phyloP scores from a whole-genome alignment of 2,888 invertebrate species.

The Escarpia spicata region DNA sequence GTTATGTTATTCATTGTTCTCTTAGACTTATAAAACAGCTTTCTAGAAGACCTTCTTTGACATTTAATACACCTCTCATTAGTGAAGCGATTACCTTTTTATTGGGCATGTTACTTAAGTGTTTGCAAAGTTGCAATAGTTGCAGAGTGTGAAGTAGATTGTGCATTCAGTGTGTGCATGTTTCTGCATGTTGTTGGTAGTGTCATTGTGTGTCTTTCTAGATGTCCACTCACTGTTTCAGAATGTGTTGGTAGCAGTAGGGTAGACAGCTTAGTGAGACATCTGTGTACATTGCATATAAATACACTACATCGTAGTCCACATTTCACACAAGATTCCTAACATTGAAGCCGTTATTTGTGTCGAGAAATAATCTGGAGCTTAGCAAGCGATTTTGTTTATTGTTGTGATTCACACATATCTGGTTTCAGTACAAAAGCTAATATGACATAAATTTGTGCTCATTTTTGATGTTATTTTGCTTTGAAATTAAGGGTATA shows the following conservation, averaged over 20 bases:
- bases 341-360: not conserved
- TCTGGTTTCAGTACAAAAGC: not conserved
- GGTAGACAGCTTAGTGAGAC: not conserved
- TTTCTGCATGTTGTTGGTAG: slow-evolving; percentile 7
- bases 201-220: not conserved
- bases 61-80: not conserved
- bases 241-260: not conserved
- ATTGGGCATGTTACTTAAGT: not conserved
- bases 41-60: not conserved
- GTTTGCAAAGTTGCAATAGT: not conserved
- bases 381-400: not conserved
- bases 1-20: not conserved
- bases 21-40: not conserved
- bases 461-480: not conserved
- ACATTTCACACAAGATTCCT: not conserved
- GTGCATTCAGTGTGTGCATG: not conserved
- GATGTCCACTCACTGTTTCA: not conserved
- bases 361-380: no score
- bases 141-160: not conserved
- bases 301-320: not conserved
- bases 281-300: not conserved
- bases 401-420: not conserved
- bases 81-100: not conserved
- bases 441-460: not conserved
- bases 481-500: not conserved